Evolutionary conservation across 1,140 invertebrate species (phyloP).

Genomic region (Eupeodes corollae): DNA sequence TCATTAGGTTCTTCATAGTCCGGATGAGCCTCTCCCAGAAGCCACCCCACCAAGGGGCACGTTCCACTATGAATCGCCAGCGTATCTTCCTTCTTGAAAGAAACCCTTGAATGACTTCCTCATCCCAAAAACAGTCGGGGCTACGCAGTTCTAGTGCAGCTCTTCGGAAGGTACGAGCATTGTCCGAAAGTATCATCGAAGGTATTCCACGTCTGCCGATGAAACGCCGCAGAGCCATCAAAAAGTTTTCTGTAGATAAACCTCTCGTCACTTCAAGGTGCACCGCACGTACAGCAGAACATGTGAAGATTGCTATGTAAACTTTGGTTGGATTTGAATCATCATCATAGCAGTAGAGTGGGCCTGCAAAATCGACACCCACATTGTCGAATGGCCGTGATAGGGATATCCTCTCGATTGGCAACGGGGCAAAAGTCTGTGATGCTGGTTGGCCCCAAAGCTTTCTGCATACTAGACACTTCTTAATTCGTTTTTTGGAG

Average conservation of each 20-base stretch:
- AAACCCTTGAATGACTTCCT: not conserved
- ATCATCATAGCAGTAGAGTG: not conserved
- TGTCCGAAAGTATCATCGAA: slow-evolving; percentile 31
- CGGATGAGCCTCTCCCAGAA: too few species aligned
- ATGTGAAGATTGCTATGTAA: slow-evolving; percentile 21
- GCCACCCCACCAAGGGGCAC: not conserved
- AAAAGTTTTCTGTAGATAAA: slow-evolving; percentile 19
- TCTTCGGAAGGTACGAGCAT: slow-evolving; percentile 28
- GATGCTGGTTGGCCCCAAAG: not conserved
- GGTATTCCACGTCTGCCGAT: slow-evolving; percentile 24
- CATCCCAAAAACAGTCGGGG: not conserved
- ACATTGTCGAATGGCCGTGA: not conserved
- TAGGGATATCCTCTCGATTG: not conserved
- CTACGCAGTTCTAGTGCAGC: not conserved
- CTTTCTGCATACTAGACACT: not conserved
- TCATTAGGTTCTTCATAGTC: too few species aligned
- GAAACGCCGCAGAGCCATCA: slow-evolving; percentile 24
- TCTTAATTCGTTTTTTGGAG: not conserved
- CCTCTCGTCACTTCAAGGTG: slow-evolving; percentile 28
- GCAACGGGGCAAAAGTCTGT: not conserved
- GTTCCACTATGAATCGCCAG: not conserved
- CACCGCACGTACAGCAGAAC: slow-evolving; percentile 22
- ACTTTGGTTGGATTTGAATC: slow-evolving; percentile 11
- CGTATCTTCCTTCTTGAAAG: not conserved
- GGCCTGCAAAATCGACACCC: not conserved